Conservation (phyloP, 2,888 invertebrate species). For the Tipula helvola region DNA sequence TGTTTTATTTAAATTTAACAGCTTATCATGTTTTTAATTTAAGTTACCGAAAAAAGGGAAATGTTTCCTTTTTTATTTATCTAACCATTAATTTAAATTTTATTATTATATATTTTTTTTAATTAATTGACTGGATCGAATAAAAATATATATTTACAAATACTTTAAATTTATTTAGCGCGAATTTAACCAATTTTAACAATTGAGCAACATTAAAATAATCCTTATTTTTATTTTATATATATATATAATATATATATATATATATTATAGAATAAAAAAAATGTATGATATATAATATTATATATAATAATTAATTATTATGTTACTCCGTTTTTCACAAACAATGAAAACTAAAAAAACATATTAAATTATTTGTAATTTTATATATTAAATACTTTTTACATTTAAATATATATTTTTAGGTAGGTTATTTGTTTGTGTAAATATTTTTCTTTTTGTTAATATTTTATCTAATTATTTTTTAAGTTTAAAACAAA, state of each 20-base stretch:
- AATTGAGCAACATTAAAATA: not conserved
- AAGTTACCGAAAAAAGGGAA: not conserved
- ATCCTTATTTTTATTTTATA: not conserved
- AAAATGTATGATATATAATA: not conserved
- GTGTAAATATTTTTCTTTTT: not conserved
- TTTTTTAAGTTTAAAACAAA: not conserved
- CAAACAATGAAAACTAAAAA: not conserved
- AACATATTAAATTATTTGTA: not conserved
- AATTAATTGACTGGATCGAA: not conserved
- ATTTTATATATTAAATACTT: not conserved
- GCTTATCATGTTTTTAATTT: not conserved
- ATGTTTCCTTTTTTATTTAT: not conserved
- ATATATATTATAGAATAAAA: not conserved
- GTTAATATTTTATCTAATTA: not conserved
- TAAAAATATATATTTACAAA: conserved; percentile 4
- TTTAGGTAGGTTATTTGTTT: not conserved
- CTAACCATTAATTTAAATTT: not conserved
- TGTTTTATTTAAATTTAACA: not conserved
- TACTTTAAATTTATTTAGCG: not conserved
- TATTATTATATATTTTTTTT: not conserved
- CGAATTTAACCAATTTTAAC: not conserved
- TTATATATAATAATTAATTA: not conserved
- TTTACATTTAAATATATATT: not conserved
- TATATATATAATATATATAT: not conserved
- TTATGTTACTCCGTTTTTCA: not conserved